Conservation (phyloP, 37 sponge, comb jelly and placozoan species). For the Mnemiopsis leidyi region DNA sequence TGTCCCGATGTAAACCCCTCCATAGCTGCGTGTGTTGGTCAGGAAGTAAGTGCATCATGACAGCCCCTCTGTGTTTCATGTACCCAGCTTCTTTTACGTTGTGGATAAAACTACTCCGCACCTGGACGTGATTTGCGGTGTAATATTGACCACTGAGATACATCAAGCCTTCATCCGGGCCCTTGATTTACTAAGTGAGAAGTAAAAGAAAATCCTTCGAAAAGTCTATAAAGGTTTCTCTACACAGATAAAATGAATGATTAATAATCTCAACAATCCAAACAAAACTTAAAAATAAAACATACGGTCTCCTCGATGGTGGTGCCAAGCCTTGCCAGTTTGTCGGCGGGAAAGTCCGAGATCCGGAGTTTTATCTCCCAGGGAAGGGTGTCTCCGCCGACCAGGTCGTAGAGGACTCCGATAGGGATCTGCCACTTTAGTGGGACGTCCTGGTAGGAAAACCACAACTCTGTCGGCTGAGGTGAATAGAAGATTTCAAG, state of each 20-base stretch:
- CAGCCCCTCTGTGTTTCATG: constrained; percentile 63
- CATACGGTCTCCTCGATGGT: not conserved
- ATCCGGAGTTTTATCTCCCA: constrained; percentile 56
- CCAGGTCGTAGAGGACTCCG: constrained; percentile 55
- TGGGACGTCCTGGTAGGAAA: not conserved
- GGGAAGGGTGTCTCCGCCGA: constrained; percentile 13
- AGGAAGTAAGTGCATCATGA: constrained; percentile 29
- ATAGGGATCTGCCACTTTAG: constrained; percentile 64
- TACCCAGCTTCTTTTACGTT: constrained; percentile 59
- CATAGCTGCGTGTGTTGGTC: constrained; percentile 43
- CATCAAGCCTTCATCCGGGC: no score
- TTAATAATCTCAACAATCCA: no score
- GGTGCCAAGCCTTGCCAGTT: not conserved
- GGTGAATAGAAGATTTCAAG: not conserved
- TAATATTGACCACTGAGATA: no score
- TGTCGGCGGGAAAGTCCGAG: constrained; percentile 8
- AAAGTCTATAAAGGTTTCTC: no score
- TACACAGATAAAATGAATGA: no score
- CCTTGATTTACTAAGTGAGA: no score
- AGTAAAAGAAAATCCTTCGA: no score
- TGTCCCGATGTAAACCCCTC: constrained; percentile 57
- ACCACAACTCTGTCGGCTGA: constrained; percentile 57
- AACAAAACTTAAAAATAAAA: not conserved
- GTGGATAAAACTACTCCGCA: constrained; percentile 35
- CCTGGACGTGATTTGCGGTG: no score